Base-by-base conservation (phyloP, 2,797 vertebrate species). In the Dipus sagitta region DNA sequence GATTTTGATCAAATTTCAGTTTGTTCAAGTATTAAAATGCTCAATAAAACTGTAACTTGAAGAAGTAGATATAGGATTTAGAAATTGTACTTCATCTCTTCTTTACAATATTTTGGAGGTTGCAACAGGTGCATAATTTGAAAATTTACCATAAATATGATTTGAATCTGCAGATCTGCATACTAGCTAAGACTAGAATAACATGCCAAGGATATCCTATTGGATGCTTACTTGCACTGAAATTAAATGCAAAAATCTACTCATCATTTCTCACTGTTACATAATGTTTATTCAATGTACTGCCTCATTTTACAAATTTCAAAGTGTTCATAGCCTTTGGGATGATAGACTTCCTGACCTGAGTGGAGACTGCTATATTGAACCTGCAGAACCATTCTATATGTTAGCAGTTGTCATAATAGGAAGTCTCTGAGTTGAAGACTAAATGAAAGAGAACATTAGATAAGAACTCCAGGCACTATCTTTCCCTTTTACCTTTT, bases 391-490 rank as follows among this genome's bases (percentile, higher is more conserved):
- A 65, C 23, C 92, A 90, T 96, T 89, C 88, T 80, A 5, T 14
- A 21, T 60, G 84, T 77, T 34, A 74, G 52, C 75, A 13, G 10
- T 52, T 83, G 67, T 52, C 38, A 79, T 47, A 54, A 85, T 62
- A 38, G 67, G 42, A 93, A 88, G 28, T 8, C 78, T 30, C 67
- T 68, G 91, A 80, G 9, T 71, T 82, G 18, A 60, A 93, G 95
- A 95, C 4, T 52, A 47, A 96, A 96, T 92, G 76, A 96, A 87
- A 90, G 88, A 85, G 80, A 60, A 76, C 65, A 24, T 8, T 17
- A 79, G 52, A 82, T 62, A 82, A 54, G 75, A 75, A 47, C 71
- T 60, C 20, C 30, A 54, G 88, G 52, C 1, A 1, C 30, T 10
- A 0, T 68, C 80, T 54, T 58, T 86, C 32, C 18, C 85, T 83